Evolutionary conservation across 2,888 invertebrate genomes (phyloP), one percentile per base, ranked within the genome.

Genomic region (Cheilosia vulpina): DNA sequence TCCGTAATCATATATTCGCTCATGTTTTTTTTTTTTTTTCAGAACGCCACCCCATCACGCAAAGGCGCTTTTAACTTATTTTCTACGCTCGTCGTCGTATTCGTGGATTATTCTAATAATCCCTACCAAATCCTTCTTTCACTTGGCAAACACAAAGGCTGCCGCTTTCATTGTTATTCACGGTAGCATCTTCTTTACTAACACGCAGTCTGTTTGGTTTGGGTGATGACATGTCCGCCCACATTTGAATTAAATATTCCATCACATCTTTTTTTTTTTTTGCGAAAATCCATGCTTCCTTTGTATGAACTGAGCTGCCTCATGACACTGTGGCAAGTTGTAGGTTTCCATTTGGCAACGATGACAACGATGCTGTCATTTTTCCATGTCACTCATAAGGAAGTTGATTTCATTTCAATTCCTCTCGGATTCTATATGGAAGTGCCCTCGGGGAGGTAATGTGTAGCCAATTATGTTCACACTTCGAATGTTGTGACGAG

Each of bases 391-490:
- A 71, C 34, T 55, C 55, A 19, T 43, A 50, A 53, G 38, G 15
- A 68, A 47, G 17, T 52, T 53, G 21, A 19, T 43, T 58, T 58
- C 38, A 47, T 38, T 68, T 60, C 45, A 60, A 68, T 69, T 62
- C 47, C 19, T 62, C 17, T 62, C 15, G 45, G n/a, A 11, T 50
- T 27, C 4, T 41, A 34, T 27, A 34, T 43, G 31, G 9, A n/a
- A 17, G 2, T 27, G 6, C n/a, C 38, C 13, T 38, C 13, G 38
- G 13, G 38, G 19, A 31, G 17, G 34, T 47, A 55, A 77, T 66
- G 58, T 27, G 45, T 66, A 60, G 77, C 82, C 82, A 82, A 82
- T 82, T 77, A 77, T 82, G 77, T 82, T 77, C 66, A 77, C 82
- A 77, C 82, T 71, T 60, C 71, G 53, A 71, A 53, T 63, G 38